Conservation (phyloP, 2,888 invertebrate species). For the Zygogramma bicolorata region DNA sequence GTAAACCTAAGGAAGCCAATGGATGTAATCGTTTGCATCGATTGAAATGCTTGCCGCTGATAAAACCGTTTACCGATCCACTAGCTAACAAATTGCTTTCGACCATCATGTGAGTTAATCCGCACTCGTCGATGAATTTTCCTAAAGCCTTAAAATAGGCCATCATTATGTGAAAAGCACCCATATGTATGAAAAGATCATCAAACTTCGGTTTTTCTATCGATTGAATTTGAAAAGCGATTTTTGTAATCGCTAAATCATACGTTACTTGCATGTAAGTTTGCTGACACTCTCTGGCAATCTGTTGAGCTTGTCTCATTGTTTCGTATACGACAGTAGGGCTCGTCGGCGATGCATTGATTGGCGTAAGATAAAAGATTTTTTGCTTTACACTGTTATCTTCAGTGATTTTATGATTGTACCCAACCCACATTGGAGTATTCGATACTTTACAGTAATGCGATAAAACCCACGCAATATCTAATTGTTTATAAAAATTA, state of each 20-base stretch:
- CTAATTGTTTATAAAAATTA: slow-evolving; percentile 38
- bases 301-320: slow-evolving; percentile 5
- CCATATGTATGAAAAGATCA: slow-evolving; percentile 44
- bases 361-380: slow-evolving; percentile 20
- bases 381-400: slow-evolving; percentile 26
- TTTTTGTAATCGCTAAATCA: too few relatives aligned
- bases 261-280: slow-evolving; percentile 49
- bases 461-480: slow-evolving; percentile 39
- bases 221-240: slow-evolving; percentile 53
- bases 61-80: slow-evolving; percentile 56
- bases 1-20: slow-evolving; percentile 21
- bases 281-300: slow-evolving; percentile 25
- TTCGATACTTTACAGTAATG: too few relatives aligned
- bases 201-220: slow-evolving; percentile 51
- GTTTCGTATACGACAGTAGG: slow-evolving; percentile 30
- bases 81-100: slow-evolving; percentile 54
- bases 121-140: slow-evolving; percentile 57
- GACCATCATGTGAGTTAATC: slow-evolving; percentile 55
- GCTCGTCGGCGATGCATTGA: slow-evolving; percentile 26
- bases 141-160: slow-evolving; percentile 57
- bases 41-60: slow-evolving; percentile 51
- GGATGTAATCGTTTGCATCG: slow-evolving; percentile 25
- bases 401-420: slow-evolving; percentile 40
- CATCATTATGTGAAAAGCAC: slow-evolving; percentile 28
- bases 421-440: slow-evolving; percentile 57